Evolutionary conservation across 2,797 vertebrate genomes (phyloP).

Genomic region (Malurus leucopterus): DNA sequence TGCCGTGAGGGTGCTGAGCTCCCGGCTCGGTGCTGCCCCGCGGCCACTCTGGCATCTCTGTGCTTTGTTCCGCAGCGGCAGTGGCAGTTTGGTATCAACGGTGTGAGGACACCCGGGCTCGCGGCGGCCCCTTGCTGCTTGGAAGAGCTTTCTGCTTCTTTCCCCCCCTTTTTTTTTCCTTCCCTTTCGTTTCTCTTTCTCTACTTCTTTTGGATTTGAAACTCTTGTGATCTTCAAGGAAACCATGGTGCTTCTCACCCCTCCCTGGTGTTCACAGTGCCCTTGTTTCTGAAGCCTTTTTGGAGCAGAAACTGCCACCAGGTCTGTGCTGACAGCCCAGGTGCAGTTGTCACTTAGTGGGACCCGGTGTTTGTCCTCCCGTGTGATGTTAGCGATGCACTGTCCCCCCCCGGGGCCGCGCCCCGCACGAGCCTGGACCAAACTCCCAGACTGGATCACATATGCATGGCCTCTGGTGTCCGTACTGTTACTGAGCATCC

Average conservation of each 20-base stretch:
- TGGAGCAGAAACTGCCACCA: slow-evolving; percentile 43
- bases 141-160: slow-evolving; percentile 70
- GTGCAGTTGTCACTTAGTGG: slow-evolving; percentile 36
- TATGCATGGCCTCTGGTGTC: slow-evolving; percentile 73
- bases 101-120: slow-evolving; percentile 92
- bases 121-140: slow-evolving; percentile 79
- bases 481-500: slow-evolving; percentile 59
- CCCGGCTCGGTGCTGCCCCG: neutral
- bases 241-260: slow-evolving; percentile 74
- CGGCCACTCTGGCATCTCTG: slow-evolving; percentile 74
- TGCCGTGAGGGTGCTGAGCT: neutral
- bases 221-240: slow-evolving; percentile 68
- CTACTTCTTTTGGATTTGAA: slow-evolving; percentile 62
- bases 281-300: slow-evolving; percentile 59
- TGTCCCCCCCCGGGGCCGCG: slow-evolving; percentile 71
- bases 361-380: slow-evolving; percentile 59
- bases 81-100: slow-evolving; percentile 96
- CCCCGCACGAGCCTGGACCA: slow-evolving; percentile 34
- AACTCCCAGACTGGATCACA: slow-evolving; percentile 50
- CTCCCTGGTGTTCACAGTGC: slow-evolving; percentile 42
- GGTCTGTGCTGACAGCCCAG: slow-evolving; percentile 26
- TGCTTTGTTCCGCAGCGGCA: slow-evolving; percentile 90
- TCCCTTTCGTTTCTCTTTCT: slow-evolving; percentile 21
- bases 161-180: neutral
- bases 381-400: slow-evolving; percentile 70